These are phyloP conservation scores for Emydocephalus ijimae DNA, from an alignment of 2,113 vertebrate species.

Conservation along the genomic window DNA sequence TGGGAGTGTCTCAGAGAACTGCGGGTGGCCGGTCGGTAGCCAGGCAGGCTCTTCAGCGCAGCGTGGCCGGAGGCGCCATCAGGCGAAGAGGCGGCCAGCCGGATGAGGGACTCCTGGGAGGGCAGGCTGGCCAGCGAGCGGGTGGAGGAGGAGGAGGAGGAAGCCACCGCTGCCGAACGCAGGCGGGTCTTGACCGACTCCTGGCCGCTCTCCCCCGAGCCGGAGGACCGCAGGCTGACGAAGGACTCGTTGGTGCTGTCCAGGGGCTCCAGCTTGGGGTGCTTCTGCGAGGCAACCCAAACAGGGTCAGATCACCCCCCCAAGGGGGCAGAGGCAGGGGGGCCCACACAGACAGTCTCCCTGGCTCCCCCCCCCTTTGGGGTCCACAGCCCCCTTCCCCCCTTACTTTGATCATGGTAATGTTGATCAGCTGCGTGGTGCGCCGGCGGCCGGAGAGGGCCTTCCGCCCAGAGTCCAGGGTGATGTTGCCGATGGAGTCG, in stretches of 20 bases:
- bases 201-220: constrained; percentile 54
- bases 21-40: constrained; percentile 82
- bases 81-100: constrained; percentile 50
- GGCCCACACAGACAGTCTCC: not conserved
- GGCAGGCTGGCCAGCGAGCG: constrained; percentile 56
- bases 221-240: constrained; percentile 68
- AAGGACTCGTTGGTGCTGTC: constrained; percentile 68
- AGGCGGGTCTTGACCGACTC: constrained; percentile 42
- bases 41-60: constrained; percentile 79
- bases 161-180: constrained; percentile 27
- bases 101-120: constrained; percentile 61
- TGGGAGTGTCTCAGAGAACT: constrained; percentile 62
- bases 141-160: constrained; percentile 54
- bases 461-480: constrained; percentile 66
- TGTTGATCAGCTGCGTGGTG: constrained; percentile 84
- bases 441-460: constrained; percentile 76
- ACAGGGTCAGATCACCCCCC: not conserved
- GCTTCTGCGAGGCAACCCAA: constrained; percentile 67
- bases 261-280: constrained; percentile 48
- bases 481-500: constrained; percentile 62
- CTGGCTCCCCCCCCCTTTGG: no score
- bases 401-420: constrained; percentile 85
- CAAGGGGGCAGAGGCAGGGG: not conserved
- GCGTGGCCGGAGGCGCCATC: constrained; percentile 63
- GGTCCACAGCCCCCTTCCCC: not conserved